Base-by-base conservation (phyloP, 2,888 invertebrate species). In the Archips crataeganus region DNA sequence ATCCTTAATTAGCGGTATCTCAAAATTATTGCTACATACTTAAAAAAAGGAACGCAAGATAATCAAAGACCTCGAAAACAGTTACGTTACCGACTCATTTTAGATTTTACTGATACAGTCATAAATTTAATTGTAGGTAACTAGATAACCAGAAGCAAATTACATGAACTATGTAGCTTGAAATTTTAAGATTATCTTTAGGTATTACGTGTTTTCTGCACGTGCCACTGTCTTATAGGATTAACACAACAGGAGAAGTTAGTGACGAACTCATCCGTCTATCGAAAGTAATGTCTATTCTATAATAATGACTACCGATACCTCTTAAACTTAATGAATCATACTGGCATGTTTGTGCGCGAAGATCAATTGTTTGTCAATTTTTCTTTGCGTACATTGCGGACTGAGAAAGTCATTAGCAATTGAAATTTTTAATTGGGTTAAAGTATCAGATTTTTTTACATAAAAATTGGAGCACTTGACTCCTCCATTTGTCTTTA, bases 41-140 rank as follows among this genome's bases (percentile, higher is more conserved):
- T 63, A 69, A 42, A 69, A 60, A 68, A 71, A 74, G 69, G 39
- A 74, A 74, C 42, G 68, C 63, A 73, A 73, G 73, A 74, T 65
- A 65, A 74, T 65, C 45, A 65, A 51, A 60, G 70, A 47, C 69
- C 72, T 72, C 65, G 74, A 67, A 39, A 23, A 51, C 63, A 15
- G 42, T 74, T 71, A 59, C 71, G 64, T 71, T 65, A 36, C 69
- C 60, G 63, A 69, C 59, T 74, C 49, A 65, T 74, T 74, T 74
- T 70, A 74, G 74, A 74, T 74, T 74, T 70, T 8, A 61, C 74
- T 74, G 74, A 74, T 74, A 74, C 39, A 64, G 42, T 70, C 69
- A 63, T 74, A 70, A 65, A 65, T 60, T 60, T 74, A 65, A 74
- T 70, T 74, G 74, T 70, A 32, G 60, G 39, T 65, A 65, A 74